These are phyloP conservation scores for Mythimna vitellina DNA, from an alignment of 2,888 invertebrate genomes.

Conservation along the genomic window DNA sequence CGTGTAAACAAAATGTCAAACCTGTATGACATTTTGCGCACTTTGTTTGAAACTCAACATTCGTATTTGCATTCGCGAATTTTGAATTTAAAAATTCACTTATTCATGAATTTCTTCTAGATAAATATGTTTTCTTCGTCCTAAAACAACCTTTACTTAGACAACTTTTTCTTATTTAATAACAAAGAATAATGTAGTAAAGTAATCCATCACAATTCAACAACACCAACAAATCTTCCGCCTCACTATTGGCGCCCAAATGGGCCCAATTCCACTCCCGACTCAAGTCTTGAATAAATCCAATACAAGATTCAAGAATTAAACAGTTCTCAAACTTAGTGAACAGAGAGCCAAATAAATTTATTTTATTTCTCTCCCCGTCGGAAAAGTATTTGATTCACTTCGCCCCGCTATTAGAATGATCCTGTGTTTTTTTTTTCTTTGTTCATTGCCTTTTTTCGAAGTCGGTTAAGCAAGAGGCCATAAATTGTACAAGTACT, in stretches of 20 bases:
- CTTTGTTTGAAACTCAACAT: no score
- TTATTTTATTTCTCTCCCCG: slow-evolving; percentile 70
- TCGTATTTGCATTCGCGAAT: no score
- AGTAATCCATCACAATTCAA: neutral
- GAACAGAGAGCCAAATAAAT: slow-evolving; percentile 79
- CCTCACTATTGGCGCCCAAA: slow-evolving; percentile 66
- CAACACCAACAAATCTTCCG: slow-evolving; percentile 15
- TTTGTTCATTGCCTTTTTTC: slow-evolving; percentile 75
- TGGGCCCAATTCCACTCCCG: slow-evolving; percentile 52
- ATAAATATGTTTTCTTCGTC: no score
- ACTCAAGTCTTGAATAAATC: slow-evolving; percentile 47
- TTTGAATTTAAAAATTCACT: no score
- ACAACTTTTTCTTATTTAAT: no score
- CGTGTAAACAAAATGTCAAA: no score
- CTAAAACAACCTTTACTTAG: no score
- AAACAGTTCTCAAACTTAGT: slow-evolving; percentile 72
- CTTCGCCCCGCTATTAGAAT: slow-evolving; percentile 76
- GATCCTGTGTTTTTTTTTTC: slow-evolving; percentile 80
- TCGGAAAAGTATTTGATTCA: slow-evolving; percentile 84
- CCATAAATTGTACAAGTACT: slow-evolving; percentile 84
- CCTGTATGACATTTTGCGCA: no score
- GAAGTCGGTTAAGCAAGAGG: slow-evolving; percentile 80
- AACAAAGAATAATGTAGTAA: neutral
- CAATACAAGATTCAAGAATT: slow-evolving; percentile 70
- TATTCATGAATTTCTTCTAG: no score